Evolutionary conservation across 2,888 invertebrate species (phyloP), one percentile per base, ranked within the genome.

Genomic region (Gastracanthus pulcherrimus): DNA sequence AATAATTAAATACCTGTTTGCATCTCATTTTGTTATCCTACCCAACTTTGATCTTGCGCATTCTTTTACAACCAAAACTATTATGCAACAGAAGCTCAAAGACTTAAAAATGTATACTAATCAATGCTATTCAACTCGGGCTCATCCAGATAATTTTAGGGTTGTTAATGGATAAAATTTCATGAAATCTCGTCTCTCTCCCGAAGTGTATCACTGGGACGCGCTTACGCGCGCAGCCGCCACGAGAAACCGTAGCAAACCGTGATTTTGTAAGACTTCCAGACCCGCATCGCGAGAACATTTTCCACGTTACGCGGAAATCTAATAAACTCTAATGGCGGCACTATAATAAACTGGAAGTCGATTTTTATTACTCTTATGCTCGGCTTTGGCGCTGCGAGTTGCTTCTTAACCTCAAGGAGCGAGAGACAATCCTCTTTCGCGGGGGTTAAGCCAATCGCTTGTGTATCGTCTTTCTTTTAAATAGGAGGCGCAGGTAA

Each of bases 291-390:
- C 36, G 48, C 11, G 51, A 13, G 51, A 55, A 55, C 41, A 7
- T 62, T 71, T 71, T 78, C 71, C 36, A 41, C 55, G 55, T 72
- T 79, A 72, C 72, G n/a, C 55, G 34, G 66, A 79, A 79, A 79
- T 79, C 72, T 74, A 66, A 79, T 66, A 72, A 79, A 66, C 60
- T n/a, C n/a, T 72, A 79, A 77, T 77, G 36, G 55, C 26, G 26
- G n/a, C 34, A 34, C 62, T 62, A n/a, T n/a, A 62, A 62, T 75
- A 75, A 72, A 58, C 71, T 16, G 48, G n/a, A 48, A 38, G 62
- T 48, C 62, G 45, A 45, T 34, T 34, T 66, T 55, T 60, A 58
- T 48, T 51, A 75, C 45, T 4, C 31, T n/a, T 19, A 45, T 60
- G 45, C 38, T 45, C 60, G 41, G 29, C 60, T 62, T 74, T 19